Percentiles rank a stretch among this genome's conserved stretches.
phyloP scores from a whole-genome alignment of 2,113 vertebrate genomes.

The Microcebus tavaratra region DNA sequence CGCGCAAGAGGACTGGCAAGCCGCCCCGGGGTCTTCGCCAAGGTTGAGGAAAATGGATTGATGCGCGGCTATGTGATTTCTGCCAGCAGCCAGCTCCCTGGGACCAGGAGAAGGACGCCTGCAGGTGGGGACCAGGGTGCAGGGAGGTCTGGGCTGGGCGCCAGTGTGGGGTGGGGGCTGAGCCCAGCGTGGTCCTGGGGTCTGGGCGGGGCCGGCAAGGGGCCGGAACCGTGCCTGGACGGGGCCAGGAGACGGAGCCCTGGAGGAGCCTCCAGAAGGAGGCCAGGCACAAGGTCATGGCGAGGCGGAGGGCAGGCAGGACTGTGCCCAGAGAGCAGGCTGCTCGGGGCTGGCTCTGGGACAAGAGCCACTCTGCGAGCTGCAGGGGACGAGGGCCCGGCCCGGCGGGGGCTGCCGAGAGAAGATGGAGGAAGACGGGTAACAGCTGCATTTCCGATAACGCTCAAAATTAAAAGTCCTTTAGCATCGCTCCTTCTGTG shows the following conservation, averaged over 20 bases:
- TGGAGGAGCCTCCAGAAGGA: neutral
- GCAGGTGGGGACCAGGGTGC: fast-evolving
- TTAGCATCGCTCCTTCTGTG: fast-evolving
- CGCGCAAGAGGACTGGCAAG: neutral
- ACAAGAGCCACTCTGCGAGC: neutral
- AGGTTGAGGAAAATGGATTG: neutral
- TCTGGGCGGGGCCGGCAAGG: neutral
- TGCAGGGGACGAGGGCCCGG: fast-evolving
- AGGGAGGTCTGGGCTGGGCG: neutral
- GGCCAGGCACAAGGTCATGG: neutral
- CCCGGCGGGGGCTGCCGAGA: fast-evolving
- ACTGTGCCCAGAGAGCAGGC: fast-evolving
- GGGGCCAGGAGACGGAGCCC: neutral
- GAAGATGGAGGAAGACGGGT: no score
- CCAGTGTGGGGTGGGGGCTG: no score
- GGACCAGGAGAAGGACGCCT: neutral
- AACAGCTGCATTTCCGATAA: fast-evolving
- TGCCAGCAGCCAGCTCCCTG: neutral
- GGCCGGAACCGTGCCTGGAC: neutral
- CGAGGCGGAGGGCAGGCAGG: neutral
- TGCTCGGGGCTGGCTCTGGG: neutral
- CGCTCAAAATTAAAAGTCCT: neutral
- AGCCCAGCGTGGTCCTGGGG: neutral
- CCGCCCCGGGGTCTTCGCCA: neutral
- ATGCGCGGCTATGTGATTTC: neutral